Evolutionary conservation across 2,113 vertebrate species (phyloP), one percentile per base, ranked within the genome.

Genomic region (Brachypodius melanocephalos): DNA sequence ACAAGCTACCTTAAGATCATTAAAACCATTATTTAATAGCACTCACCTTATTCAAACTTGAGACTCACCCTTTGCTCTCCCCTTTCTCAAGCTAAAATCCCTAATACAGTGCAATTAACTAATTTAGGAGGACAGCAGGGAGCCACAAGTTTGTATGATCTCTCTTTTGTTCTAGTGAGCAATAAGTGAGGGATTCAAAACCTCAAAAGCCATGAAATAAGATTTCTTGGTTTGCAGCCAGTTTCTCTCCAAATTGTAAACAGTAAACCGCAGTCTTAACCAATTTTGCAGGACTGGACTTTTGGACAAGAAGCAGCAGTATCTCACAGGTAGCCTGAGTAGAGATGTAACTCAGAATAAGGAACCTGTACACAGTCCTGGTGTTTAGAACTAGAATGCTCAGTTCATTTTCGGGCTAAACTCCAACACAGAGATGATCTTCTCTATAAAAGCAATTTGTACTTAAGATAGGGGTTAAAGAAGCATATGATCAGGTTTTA

Each of bases 181-280:
- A 96, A 74, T 36, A 91, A 59, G 52, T 22, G 38, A 91, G 31
- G 8, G 8, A 58, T 95, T 86, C 87, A 87, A 92, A 95, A 65
- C 22, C 36, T 46, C 55, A 17, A 67, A 82, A 78, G 13, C 21
- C 52, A 29, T 42, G 40, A 89, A 88, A 83, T 69, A 80, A 49
- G 11, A 62, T 73, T 85, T 87, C 32, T 74, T 84, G 14, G 8
- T 5, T 61, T 82, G 61, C 58, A 76, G 42, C 19, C 63, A 80
- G 19, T 69, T 92, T 83, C 26, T 67, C 36, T 72, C 24, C 38
- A 82, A 88, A 92, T 8, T 43, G 38, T 62, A 31, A 83, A 31
- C n/a, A 46, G n/a, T 22, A 92, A 95, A 52, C 34, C 0, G 0
- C 40, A 72, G 67, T 40, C 54, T 91, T 69, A 51, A 49, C 9